Conservation (phyloP, 2,888 invertebrate species). For the Caenorhabditis panamensis region DNA sequence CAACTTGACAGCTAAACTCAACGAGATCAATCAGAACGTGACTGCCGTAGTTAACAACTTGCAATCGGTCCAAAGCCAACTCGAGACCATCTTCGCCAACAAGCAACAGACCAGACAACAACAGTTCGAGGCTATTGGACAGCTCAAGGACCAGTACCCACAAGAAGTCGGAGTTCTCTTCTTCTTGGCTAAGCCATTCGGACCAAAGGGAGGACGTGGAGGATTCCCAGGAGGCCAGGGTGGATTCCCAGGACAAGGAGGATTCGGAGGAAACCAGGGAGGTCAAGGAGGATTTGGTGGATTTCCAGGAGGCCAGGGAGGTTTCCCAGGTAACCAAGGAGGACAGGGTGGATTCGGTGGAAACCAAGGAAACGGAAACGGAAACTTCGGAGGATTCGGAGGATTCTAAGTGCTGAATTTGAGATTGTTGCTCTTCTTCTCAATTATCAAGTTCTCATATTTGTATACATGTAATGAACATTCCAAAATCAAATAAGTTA, state of each 20-base stretch:
- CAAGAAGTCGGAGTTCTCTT: constrained; percentile 43
- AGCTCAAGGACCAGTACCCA: constrained; percentile 38
- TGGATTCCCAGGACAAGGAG: constrained; percentile 8
- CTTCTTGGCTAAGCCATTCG: constrained; percentile 33
- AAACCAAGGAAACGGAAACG: constrained; percentile 3
- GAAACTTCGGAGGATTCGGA: background rate
- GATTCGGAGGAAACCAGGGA: constrained; percentile 10
- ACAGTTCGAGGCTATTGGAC: constrained; percentile 32
- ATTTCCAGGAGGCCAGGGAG: constrained; percentile 26
- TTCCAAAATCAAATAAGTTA: constrained; percentile 15
- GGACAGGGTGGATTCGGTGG: constrained; percentile 37
- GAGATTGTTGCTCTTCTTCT: constrained; percentile 35
- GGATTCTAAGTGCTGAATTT: constrained; percentile 19
- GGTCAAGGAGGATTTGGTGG: constrained; percentile 51
- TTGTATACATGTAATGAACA: constrained; percentile 53
- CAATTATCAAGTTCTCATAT: constrained; percentile 10
- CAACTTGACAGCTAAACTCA: constrained; percentile 35
- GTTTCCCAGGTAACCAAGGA: constrained; percentile 22
- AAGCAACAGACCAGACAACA: constrained; percentile 56
- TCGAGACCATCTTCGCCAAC: constrained; percentile 56
- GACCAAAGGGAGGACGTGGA: constrained; percentile 25
- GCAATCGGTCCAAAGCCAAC: constrained; percentile 30
- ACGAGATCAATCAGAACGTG: constrained; percentile 52
- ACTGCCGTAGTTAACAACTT: constrained; percentile 47
- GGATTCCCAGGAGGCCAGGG: constrained; percentile 31